A percentile compares a stretch with the other conserved stretches of the same genome.
Evolutionary conservation across 2,888 invertebrate species (phyloP).

Genomic region (Sclerodermus sp.): DNA sequence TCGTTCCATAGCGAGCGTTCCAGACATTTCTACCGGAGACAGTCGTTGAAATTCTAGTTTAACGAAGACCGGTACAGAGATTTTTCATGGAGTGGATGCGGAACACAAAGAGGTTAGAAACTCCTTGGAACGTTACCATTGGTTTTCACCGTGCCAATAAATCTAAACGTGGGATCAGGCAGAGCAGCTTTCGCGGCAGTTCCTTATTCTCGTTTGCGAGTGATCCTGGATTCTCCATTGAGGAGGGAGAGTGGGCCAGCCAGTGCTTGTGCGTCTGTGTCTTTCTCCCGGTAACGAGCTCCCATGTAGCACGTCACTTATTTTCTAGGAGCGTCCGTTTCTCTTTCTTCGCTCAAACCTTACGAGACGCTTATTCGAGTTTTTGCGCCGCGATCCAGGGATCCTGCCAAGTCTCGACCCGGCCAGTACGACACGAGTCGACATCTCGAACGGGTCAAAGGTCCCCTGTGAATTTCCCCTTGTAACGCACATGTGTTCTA

Average conservation of each 20-base stretch:
- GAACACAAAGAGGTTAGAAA: too few relatives aligned
- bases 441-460: constrained; percentile 33
- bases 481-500: constrained; percentile 25
- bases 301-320: constrained; percentile 49
- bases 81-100: too few relatives aligned
- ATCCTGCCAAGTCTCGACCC: neutral
- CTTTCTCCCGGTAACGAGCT: constrained; percentile 51
- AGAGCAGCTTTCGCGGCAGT: constrained; percentile 31
- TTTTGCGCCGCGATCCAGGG: neutral
- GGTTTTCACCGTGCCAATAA: constrained; percentile 44
- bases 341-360: constrained; percentile 15
- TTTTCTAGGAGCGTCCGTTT: constrained; percentile 39
- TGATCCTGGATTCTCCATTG: constrained; percentile 7
- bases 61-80: neutral
- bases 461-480: constrained; percentile 20
- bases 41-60: too few relatives aligned
- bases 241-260: constrained; percentile 24
- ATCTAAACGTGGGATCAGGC: constrained; percentile 43
- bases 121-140: constrained; percentile 35
- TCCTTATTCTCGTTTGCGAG: constrained; percentile 32
- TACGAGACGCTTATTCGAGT: neutral
- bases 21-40: too few relatives aligned
- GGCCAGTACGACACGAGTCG: constrained; percentile 20
- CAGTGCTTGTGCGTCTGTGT: constrained; percentile 17
- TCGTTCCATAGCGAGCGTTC: too few relatives aligned